These are phyloP conservation scores for Beroe forskalii DNA, from an alignment of 37 sponge, comb jelly and placozoan genomes.

Conservation along the genomic window DNA sequence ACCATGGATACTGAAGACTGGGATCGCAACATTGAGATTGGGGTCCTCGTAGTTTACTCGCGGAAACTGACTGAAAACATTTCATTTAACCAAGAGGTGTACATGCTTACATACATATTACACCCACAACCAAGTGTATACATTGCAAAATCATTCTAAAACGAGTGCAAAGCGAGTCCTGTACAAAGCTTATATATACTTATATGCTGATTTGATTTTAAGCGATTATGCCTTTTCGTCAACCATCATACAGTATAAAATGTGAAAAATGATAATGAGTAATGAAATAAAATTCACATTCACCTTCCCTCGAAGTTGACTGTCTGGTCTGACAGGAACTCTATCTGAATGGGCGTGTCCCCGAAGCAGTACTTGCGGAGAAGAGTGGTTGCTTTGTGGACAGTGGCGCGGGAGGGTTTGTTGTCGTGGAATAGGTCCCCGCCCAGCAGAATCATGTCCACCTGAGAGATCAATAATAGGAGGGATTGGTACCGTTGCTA, in stretches of 20 bases:
- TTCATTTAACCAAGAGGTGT: neutral
- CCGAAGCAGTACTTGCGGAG: conserved; percentile 89
- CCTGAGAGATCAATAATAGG: too few species aligned
- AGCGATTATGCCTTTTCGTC: too few species aligned
- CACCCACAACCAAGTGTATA: too few species aligned
- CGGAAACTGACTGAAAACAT: conserved; percentile 47
- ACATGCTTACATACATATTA: too few species aligned
- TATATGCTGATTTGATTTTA: too few species aligned
- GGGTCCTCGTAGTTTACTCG: conserved; percentile 93
- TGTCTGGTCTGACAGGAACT: conserved; percentile 77
- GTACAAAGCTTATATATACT: too few species aligned
- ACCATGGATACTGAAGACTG: conserved; percentile 94
- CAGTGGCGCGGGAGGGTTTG: conserved; percentile 82
- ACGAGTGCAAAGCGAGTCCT: too few species aligned
- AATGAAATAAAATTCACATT: too few species aligned
- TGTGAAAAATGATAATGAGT: too few species aligned
- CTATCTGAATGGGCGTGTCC: conserved; percentile 72
- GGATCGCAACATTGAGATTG: conserved; percentile 90
- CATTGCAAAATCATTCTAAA: neutral
- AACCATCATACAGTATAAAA: too few species aligned
- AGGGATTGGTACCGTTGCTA: neutral
- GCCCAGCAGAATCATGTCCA: conserved; percentile 91
- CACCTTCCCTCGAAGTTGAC: conserved; percentile 71
- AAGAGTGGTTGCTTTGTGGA: conserved; percentile 80
- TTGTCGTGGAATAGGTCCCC: conserved; percentile 98